These are phyloP conservation scores for Conistra vaccinii DNA, from an alignment of 2,888 invertebrate species.

Conservation along the genomic window DNA sequence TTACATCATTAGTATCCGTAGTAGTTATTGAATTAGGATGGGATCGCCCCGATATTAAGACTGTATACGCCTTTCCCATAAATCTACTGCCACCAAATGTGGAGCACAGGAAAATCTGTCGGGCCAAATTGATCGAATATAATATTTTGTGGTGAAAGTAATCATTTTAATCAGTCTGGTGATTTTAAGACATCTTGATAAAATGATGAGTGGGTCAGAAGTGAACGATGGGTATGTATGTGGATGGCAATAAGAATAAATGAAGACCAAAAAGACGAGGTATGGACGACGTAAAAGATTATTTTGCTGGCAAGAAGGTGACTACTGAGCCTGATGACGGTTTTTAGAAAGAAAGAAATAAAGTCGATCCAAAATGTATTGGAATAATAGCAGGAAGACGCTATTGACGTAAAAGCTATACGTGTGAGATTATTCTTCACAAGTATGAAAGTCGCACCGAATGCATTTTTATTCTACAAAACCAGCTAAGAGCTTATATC, in stretches of 20 bases:
- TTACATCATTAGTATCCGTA: not conserved
- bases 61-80: slow-evolving; percentile 5
- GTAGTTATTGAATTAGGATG: slow-evolving; percentile 18
- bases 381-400: not conserved
- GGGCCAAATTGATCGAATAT: slow-evolving; percentile 4
- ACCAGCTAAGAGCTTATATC: not conserved
- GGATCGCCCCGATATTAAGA: not conserved
- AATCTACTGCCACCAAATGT: slow-evolving; percentile 7
- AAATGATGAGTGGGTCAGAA: not conserved
- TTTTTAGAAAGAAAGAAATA: not conserved
- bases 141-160: not conserved
- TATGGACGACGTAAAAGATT: not conserved
- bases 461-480: not conserved
- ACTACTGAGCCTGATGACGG: not conserved
- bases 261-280: not conserved
- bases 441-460: not conserved
- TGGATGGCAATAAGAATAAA: not conserved
- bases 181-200: not conserved
- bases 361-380: not conserved
- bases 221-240: not conserved
- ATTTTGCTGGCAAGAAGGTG: not conserved
- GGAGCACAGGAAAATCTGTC: not conserved
- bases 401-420: too few species aligned
- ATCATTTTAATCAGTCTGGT: not conserved
- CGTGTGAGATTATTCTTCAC: not conserved